Base-by-base conservation (phyloP, 2,113 vertebrate species). In the Eonycteris spelaea region DNA sequence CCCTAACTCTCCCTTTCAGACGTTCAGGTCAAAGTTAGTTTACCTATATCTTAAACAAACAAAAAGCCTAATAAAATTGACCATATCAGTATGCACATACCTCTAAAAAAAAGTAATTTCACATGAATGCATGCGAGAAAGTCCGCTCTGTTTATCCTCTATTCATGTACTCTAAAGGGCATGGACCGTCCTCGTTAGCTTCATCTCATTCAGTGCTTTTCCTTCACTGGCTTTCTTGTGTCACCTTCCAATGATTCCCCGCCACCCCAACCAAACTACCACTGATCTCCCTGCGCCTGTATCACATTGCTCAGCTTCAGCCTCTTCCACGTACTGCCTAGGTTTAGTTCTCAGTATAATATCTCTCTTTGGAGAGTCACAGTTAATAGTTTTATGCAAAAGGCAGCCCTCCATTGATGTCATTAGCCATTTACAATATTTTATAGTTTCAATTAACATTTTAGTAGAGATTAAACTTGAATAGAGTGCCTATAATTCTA, bases 401-500 rank as follows among this genome's bases (percentile, higher is more conserved):
- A 57, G 5, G 8, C 38, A 75, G 48, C 30, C 28, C 45, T 61
- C 26, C 75, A 48, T 1, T 51, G 33, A 85, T 48, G 40, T 59
- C 35, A 78, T 75, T 94, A 90, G 16, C 63, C 38, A 59, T 48
- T 94, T 79, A 38, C 59, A 43, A 22, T 83, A 53, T 30, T 79
- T 65, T 48, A 51, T 33, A 70, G 22, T 14, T 90, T 95, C 33
- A 85, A 68, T 84, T 43, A 82, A 73, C 33, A 90, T 86, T 48
- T 94, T 73, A 38, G 12, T 63, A 84, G 13, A 70, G 35, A 63
- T 30, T 59, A 93, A 93, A 79, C 53, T 73, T 90, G 65, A 67
- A 74, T 28, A 63, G 26, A 59, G n/a, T 21, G 22, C 14, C 61
- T 55, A 74, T 12, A 79, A 79, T 68, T 75, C 5, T 86, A 95